These are phyloP conservation scores for Agrochola lychnidis DNA, from an alignment of 2,888 invertebrate genomes.

Conservation along the genomic window DNA sequence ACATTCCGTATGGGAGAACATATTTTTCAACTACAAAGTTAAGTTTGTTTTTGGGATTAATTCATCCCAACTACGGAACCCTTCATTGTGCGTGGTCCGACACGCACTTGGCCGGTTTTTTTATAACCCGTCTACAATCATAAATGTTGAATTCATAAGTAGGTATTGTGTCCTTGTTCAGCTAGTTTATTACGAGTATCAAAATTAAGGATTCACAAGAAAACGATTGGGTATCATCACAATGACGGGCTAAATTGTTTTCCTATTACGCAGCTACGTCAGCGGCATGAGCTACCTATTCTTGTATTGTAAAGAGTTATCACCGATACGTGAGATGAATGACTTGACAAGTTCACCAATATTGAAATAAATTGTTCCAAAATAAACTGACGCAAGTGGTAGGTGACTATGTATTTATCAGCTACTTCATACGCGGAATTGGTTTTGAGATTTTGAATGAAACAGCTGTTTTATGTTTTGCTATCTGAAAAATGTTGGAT, in stretches of 20 bases:
- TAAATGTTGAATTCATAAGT: no score
- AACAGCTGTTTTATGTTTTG: background rate
- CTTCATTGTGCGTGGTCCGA: no score
- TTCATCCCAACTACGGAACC: no score
- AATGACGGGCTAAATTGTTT: constrained; percentile 19
- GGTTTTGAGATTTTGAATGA: background rate
- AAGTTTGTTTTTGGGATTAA: no score
- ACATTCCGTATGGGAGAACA: no score
- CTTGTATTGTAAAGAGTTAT: constrained; percentile 12
- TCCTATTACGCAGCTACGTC: background rate
- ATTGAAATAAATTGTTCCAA: constrained; percentile 6
- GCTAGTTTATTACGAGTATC: background rate
- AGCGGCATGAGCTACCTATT: background rate
- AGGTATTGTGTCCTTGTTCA: background rate
- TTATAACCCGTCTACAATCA: no score
- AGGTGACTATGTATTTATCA: background rate
- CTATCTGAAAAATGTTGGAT: background rate
- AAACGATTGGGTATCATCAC: constrained; percentile 11
- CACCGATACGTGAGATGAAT: constrained; percentile 21
- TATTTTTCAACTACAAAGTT: no score
- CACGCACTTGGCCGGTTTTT: no score
- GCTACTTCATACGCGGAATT: background rate
- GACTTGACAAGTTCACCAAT: constrained; percentile 20
- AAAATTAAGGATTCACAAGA: constrained; percentile 2
- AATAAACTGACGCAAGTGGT: constrained; percentile 2